Percentiles rank a stretch among this genome's conserved stretches.
Evolutionary conservation across 2,888 invertebrate species (phyloP).

Genomic region (Ommatoiulus sabulosus): DNA sequence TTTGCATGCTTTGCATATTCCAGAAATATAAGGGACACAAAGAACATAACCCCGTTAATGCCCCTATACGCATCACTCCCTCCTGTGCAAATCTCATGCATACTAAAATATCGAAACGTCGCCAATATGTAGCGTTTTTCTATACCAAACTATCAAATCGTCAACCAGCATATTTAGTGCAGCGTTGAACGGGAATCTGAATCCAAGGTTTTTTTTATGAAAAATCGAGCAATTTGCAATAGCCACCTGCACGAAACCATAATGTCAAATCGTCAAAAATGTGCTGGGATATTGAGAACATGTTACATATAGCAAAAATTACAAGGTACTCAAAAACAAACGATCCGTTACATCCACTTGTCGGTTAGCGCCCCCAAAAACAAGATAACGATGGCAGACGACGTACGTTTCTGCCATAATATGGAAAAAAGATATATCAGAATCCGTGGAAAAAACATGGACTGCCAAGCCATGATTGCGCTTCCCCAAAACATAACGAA

Average conservation of each 20-base stretch:
- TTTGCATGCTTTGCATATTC: constrained; percentile 57
- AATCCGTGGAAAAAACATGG: no score
- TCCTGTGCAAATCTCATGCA: constrained; percentile 45
- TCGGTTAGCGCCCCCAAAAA: background rate
- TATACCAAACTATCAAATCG: constrained; percentile 26
- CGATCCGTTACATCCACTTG: background rate
- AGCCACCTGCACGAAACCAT: constrained; percentile 13
- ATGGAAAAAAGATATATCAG: background rate
- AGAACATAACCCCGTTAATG: background rate
- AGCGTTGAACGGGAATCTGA: background rate
- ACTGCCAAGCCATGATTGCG: no score
- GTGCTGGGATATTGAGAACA: background rate
- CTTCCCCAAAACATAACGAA: no score
- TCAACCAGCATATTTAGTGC: constrained; percentile 30
- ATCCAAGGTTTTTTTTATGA: background rate
- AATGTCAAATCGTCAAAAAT: background rate
- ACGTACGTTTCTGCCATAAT: background rate
- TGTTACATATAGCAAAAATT: background rate
- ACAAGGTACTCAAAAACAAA: background rate
- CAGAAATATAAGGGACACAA: background rate
- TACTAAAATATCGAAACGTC: constrained; percentile 38
- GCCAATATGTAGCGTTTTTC: background rate
- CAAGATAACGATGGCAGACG: background rate
- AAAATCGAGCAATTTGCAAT: constrained; percentile 1
- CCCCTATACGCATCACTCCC: constrained; percentile 9